Base-by-base conservation (phyloP, 1,140 invertebrate species). In the Lamellibrachia luymesi region DNA sequence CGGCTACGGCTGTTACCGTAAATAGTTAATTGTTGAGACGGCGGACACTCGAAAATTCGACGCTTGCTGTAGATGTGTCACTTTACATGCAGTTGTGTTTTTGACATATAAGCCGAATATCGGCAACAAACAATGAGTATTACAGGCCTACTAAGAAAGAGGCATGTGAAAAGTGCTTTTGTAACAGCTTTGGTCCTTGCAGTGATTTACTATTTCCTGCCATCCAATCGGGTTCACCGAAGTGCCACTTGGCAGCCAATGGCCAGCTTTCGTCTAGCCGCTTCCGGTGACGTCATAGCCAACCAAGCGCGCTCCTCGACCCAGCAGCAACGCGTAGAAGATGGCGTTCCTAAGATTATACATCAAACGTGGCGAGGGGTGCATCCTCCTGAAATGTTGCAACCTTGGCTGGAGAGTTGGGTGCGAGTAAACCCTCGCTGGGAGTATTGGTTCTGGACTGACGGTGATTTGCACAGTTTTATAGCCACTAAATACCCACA, bases 381-480 rank as follows among this genome's bases (percentile, higher is more conserved):
- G n/a, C 25, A 92, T 22, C 50, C 80, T 92, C 93, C 93, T 51
- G 93, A 38, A 27, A 90, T 52, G 38, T 92, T 93, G 51, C 52
- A 56, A n/a, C 50, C 90, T 5, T 92, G 52, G 91, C 51, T 93
- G 5, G 51, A 93, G 52, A 64, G 90, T 27, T 93, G 93, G 93
- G 27, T 92, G 22, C 25, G 38, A 50, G 91, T 64, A 7, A 92
- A 93, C 50, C 93, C 93, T 5, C 51, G 56, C 6, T 93, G 93
- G 93, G 93, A 93, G 49, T 93, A 93, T 50, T 93, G 93, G 93
- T 93, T 93, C 52, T 93, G 93, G 93, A 93, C 93, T 8, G 91
- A 93, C 13, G 51, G 64, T 25, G 91, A 92, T 64, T 38, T 91
- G 25, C 64, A 92, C 8, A 51, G 50, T 25, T 93, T 93, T 22